phyloP scores from a whole-genome alignment of 2,113 vertebrate genomes.

The Zosterops hypoxanthus region DNA sequence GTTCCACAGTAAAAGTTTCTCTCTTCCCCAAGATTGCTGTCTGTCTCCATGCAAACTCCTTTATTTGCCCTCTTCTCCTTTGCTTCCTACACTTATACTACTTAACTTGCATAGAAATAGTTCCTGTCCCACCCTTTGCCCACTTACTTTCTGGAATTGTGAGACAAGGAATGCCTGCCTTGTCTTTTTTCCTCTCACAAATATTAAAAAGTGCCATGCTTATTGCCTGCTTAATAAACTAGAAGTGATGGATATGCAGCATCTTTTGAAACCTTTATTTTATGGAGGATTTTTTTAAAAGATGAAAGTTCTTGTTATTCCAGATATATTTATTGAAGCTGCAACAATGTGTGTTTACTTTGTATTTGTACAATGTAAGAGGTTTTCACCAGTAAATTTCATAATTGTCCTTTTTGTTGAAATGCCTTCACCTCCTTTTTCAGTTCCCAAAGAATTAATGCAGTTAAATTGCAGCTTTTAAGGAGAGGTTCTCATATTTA shows the following conservation, averaged over 20 bases:
- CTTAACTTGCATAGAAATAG: neutral
- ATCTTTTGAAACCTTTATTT: neutral
- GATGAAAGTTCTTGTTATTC: neutral
- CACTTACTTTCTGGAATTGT: neutral
- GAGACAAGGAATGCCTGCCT: neutral
- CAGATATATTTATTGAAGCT: neutral
- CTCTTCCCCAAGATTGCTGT: neutral
- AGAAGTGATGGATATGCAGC: neutral
- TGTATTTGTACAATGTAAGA: neutral
- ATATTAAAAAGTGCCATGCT: neutral
- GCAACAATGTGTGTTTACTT: neutral
- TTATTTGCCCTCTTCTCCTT: neutral
- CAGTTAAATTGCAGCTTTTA: neutral
- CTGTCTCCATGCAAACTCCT: neutral
- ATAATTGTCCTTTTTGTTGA: neutral
- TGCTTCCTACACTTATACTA: neutral
- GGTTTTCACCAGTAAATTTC: neutral
- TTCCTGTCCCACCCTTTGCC: neutral
- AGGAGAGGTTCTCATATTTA: neutral
- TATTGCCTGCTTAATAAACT: neutral
- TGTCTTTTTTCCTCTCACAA: neutral
- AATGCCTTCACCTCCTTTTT: neutral
- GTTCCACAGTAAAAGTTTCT: neutral
- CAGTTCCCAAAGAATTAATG: neutral
- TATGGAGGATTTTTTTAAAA: neutral